These are phyloP conservation scores for Eubucco bourcierii DNA, from an alignment of 2,113 vertebrate genomes.

Conservation along the genomic window DNA sequence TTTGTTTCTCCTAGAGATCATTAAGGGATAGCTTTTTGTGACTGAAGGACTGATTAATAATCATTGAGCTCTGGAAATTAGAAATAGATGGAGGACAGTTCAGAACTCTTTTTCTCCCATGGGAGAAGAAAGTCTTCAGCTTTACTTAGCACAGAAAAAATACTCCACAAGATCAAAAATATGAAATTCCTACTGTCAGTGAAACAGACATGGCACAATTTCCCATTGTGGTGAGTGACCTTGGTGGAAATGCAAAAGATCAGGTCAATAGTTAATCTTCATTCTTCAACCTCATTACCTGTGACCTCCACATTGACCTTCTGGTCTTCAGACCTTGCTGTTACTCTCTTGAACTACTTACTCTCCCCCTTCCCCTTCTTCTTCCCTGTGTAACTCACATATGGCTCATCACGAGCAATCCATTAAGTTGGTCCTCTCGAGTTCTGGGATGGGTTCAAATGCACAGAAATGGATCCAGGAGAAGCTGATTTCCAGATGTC, in stretches of 20 bases:
- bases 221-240: neutral
- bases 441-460: neutral
- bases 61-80: neutral
- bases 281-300: neutral
- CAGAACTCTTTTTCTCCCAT: neutral
- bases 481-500: neutral
- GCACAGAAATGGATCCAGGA: neutral
- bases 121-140: neutral
- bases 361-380: neutral
- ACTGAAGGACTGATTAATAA: neutral
- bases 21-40: neutral
- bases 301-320: neutral
- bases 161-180: neutral
- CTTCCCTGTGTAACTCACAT: neutral
- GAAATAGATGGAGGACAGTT: neutral
- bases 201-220: neutral
- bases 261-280: neutral
- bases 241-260: neutral
- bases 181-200: neutral
- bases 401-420: neutral
- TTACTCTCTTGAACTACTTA: neutral
- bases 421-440: rapidly evolving
- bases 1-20: neutral
- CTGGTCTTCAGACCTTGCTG: neutral
- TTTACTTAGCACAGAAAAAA: neutral